phyloP scores from a whole-genome alignment of 2,797 vertebrate genomes.

The Masticophis lateralis region DNA sequence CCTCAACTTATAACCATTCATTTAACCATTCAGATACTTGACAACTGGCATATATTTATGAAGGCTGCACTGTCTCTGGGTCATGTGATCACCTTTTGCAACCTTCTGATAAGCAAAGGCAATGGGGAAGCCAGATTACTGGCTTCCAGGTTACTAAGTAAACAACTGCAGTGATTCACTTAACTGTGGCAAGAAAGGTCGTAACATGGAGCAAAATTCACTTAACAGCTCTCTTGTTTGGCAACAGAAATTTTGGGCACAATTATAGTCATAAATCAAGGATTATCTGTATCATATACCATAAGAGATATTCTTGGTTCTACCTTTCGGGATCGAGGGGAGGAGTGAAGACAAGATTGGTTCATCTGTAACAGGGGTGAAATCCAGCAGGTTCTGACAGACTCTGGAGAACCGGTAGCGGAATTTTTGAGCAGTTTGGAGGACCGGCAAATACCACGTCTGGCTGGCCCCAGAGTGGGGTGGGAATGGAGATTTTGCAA shows the following conservation, averaged over 20 bases:
- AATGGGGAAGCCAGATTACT: not conserved
- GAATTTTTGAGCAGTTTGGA: too few relatives aligned
- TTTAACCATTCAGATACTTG: not conserved
- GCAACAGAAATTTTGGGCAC: not conserved
- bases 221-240: not conserved
- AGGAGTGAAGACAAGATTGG: not conserved
- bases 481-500: too few relatives aligned
- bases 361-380: not conserved
- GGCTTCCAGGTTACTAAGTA: not conserved
- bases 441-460: too few relatives aligned
- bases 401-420: too few relatives aligned
- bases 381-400: too few relatives aligned
- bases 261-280: not conserved
- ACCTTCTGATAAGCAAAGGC: not conserved
- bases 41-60: not conserved
- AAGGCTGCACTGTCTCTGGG: not conserved
- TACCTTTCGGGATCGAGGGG: not conserved
- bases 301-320: not conserved
- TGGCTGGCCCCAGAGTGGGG: too few relatives aligned
- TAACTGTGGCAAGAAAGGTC: not conserved
- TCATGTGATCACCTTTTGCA: not conserved
- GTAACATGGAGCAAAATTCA: not conserved
- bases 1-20: not conserved
- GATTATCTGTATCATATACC: not conserved
- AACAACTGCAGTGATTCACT: not conserved